Percentiles rank a stretch among this genome's conserved stretches.
Evolutionary conservation across 2,797 vertebrate genomes (phyloP).

Genomic region (Cyclura pinguis): DNA sequence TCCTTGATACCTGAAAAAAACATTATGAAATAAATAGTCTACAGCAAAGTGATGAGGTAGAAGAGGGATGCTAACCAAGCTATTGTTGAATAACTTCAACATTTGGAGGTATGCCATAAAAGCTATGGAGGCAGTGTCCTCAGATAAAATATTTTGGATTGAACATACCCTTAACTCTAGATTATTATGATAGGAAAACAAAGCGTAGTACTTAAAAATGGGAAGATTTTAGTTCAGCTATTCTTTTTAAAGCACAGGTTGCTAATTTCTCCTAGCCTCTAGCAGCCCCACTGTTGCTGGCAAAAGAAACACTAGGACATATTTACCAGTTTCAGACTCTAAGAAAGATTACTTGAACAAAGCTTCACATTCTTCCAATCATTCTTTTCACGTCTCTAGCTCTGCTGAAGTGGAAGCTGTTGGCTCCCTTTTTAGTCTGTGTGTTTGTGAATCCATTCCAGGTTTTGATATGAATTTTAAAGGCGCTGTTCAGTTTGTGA

Average conservation of each 20-base stretch:
- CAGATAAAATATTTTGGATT: neutral
- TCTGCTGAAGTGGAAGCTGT: neutral
- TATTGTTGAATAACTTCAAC: neutral
- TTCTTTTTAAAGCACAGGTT: neutral
- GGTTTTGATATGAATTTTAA: too few species aligned
- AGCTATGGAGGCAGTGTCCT: neutral
- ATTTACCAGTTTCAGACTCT: too few species aligned
- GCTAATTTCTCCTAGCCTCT: neutral
- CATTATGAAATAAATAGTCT: neutral
- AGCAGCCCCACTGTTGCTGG: too few species aligned
- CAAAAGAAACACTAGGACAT: too few species aligned
- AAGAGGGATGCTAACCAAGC: neutral
- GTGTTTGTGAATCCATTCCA: too few species aligned
- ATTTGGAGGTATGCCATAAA: neutral
- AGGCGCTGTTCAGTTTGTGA: too few species aligned
- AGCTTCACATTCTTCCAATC: too few species aligned
- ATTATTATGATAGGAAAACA: too few species aligned
- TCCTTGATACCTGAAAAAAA: neutral
- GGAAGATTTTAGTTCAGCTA: neutral
- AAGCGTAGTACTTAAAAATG: neutral
- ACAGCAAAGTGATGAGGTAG: neutral
- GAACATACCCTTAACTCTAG: neutral
- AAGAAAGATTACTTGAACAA: too few species aligned
- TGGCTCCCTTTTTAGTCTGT: too few species aligned
- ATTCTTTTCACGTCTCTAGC: too few species aligned